Percentiles rank a stretch among this genome's conserved stretches.
These are phyloP conservation scores for Graptemys geographica DNA, from an alignment of 2,797 vertebrate species.

Conservation along the genomic window DNA sequence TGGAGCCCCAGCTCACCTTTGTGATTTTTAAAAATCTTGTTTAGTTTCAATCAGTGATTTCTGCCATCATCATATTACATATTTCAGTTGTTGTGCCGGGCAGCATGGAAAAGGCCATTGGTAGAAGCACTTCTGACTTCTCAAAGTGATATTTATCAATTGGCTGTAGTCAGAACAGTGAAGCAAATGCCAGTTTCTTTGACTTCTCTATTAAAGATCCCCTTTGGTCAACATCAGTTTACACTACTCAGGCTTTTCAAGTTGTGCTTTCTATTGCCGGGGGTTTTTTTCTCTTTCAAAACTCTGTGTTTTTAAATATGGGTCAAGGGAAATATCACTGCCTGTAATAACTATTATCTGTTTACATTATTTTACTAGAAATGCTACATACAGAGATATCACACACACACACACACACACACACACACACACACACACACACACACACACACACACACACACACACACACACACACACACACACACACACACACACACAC, in stretches of 20 bases:
- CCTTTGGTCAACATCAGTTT: neutral
- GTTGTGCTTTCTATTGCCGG: accelerated
- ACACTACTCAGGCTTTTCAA: accelerated
- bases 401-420: neutral
- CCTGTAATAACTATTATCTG: accelerated
- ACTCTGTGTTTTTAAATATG: neutral
- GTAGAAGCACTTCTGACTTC: neutral
- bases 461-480: too few species aligned
- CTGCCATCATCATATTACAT: accelerated
- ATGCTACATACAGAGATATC: accelerated
- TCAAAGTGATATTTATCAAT: accelerated
- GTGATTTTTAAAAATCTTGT: accelerated
- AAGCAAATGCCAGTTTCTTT: accelerated
- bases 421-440: too few species aligned
- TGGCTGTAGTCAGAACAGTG: neutral
- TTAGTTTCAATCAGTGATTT: neutral
- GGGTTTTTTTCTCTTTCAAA: neutral
- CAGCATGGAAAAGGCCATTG: accelerated
- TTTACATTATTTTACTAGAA: neutral
- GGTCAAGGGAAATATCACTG: neutral
- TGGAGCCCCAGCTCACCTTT: neutral
- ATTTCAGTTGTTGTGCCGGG: neutral
- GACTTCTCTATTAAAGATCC: neutral
- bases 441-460: too few species aligned
- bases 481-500: neutral